Conservation (phyloP, 35 echinoderm and acorn worm genomes). For the Holothuria glaberrima region DNA sequence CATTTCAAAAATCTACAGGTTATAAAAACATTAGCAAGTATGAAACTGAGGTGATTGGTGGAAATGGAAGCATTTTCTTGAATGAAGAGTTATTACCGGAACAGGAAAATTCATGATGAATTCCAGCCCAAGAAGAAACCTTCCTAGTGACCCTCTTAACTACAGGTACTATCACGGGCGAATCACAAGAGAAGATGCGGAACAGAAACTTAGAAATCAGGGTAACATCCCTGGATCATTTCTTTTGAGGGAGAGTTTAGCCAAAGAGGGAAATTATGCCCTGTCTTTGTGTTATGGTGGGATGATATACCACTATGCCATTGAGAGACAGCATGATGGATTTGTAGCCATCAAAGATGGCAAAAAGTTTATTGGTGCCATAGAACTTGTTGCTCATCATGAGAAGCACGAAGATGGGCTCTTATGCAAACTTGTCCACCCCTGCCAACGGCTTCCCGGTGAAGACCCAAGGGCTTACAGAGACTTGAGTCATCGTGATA, state of each 20-base stretch:
- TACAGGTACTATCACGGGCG: constrained; percentile 86
- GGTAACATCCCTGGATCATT: constrained; percentile 76
- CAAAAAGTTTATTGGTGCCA: constrained; percentile 84
- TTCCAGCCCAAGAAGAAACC: not conserved
- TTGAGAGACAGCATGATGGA: constrained; percentile 86
- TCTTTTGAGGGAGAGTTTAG: constrained; percentile 82
- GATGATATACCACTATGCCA: constrained; percentile 91
- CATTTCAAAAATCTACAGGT: too few species aligned
- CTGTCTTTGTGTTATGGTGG: constrained; percentile 80
- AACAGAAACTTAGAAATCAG: constrained; percentile 63
- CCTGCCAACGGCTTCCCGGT: constrained; percentile 66
- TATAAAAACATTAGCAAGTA: too few species aligned
- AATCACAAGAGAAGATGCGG: constrained; percentile 93
- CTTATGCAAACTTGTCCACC: constrained; percentile 72
- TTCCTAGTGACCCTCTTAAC: constrained; percentile 66
- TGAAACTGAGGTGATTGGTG: too few species aligned
- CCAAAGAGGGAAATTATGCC: constrained; percentile 84
- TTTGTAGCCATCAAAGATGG: constrained; percentile 96
- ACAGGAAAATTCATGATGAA: constrained; percentile 8
- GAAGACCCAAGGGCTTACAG: constrained; percentile 63
- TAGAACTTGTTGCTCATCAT: constrained; percentile 87
- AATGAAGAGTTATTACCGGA: too few species aligned
- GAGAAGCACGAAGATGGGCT: constrained; percentile 83
- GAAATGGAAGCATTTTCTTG: too few species aligned
- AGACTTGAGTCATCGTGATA: constrained; percentile 64